phyloP scores from a whole-genome alignment of 1,140 invertebrate species.

The Drosophila murphyi region DNA sequence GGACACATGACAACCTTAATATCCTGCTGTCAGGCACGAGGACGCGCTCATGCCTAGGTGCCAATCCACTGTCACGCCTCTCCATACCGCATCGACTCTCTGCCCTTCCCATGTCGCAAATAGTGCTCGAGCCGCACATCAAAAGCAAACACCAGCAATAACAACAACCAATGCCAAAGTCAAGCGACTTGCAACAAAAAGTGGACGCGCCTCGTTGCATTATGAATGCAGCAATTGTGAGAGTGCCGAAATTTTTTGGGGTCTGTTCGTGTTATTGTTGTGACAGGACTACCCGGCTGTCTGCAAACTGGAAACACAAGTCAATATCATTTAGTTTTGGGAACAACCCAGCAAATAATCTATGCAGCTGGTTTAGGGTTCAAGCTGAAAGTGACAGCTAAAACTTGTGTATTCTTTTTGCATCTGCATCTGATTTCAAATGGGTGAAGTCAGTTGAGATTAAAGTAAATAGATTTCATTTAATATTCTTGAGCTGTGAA shows the following conservation, averaged over 20 bases:
- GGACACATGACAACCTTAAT: constrained; percentile 62
- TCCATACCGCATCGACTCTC: constrained; percentile 40
- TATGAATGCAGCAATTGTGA: constrained; percentile 75
- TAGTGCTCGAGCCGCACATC: constrained; percentile 35
- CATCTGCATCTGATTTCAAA: neutral
- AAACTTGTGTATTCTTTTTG: neutral
- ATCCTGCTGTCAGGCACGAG: constrained; percentile 68
- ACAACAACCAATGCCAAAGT: constrained; percentile 16
- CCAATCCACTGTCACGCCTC: constrained; percentile 64
- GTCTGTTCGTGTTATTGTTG: constrained; percentile 11
- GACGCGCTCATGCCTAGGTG: constrained; percentile 31
- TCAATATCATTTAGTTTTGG: constrained; percentile 15
- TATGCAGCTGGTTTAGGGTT: neutral
- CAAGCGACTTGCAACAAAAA: constrained; percentile 36
- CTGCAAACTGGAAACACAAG: constrained; percentile 25
- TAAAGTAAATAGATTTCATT: neutral
- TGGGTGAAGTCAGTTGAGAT: neutral
- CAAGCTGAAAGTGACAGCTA: constrained; percentile 15
- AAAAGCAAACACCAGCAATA: constrained; percentile 36
- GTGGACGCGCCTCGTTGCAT: constrained; percentile 68
- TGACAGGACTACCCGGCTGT: constrained; percentile 26
- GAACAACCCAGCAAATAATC: constrained; percentile 2
- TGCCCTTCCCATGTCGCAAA: constrained; percentile 53
- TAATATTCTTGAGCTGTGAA: neutral
- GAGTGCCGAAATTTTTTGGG: constrained; percentile 69